A percentile compares a stretch with the other conserved stretches of the same genome.
phyloP scores from a whole-genome alignment of 2,797 vertebrate species.

The Poeciliopsis presidionis region DNA sequence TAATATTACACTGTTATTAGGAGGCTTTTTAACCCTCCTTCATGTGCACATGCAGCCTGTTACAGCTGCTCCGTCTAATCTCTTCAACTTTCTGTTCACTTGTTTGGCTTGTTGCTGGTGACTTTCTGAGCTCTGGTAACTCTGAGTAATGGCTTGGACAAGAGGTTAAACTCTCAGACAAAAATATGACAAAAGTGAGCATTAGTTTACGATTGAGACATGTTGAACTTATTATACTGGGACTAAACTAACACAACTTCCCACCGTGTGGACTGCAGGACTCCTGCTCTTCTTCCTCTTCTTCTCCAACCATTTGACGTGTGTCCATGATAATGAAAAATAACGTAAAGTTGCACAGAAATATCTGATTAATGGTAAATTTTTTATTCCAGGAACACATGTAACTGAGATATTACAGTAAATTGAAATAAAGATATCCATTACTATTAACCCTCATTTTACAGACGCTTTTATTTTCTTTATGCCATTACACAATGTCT shows the following conservation, averaged over 20 bases:
- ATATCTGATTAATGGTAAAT: not conserved
- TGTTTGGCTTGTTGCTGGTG: slow-evolving; percentile 1
- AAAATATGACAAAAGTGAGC: slow-evolving; percentile 10
- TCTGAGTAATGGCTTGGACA: not conserved
- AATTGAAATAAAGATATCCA: not conserved
- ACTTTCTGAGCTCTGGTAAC: slow-evolving; percentile 10
- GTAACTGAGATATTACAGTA: not conserved
- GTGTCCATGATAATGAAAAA: not conserved
- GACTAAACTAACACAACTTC: not conserved
- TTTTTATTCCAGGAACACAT: not conserved
- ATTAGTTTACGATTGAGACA: slow-evolving; percentile 3
- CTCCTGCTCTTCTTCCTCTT: not conserved
- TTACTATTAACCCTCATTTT: not conserved
- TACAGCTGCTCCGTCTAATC: slow-evolving; percentile 4
- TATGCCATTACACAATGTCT: not conserved
- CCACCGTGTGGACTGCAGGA: not conserved
- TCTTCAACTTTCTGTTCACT: not conserved
- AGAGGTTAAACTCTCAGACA: slow-evolving; percentile 4
- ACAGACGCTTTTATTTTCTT: not conserved
- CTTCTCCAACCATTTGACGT: not conserved
- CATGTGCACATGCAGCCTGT: slow-evolving; percentile 17
- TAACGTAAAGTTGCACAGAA: not conserved
- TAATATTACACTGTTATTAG: slow-evolving; percentile 81
- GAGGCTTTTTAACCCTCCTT: slow-evolving; percentile 54
- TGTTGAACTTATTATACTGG: not conserved